Evolutionary conservation across 2,797 vertebrate genomes (phyloP).

Genomic region (Macropus fuliginosus): DNA sequence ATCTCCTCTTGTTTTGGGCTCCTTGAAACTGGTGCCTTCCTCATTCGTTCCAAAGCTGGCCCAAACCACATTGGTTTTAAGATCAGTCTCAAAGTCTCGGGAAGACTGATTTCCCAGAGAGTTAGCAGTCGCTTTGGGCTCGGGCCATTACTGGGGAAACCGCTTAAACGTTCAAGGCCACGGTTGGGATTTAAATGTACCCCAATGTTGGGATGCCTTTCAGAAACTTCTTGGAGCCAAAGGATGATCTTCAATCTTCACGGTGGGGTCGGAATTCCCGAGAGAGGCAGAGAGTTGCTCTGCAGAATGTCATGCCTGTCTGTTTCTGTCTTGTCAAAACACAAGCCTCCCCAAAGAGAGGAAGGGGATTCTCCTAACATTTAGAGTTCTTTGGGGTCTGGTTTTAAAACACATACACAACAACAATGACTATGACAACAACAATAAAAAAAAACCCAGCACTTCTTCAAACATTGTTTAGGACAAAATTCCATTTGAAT

Average conservation of each 20-base stretch:
- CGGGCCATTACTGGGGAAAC: background rate
- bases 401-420: background rate
- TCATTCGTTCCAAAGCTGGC: background rate
- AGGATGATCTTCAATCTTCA: background rate
- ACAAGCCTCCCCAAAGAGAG: background rate
- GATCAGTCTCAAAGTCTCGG: background rate
- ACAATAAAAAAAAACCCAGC: background rate
- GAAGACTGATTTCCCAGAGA: background rate
- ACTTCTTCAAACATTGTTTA: background rate
- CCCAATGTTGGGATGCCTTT: fast-evolving
- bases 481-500: background rate
- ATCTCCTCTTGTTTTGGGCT: background rate
- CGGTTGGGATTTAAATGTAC: background rate
- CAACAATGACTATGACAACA: background rate
- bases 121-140: background rate
- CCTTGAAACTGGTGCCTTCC: too few species aligned
- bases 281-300: background rate
- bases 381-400: background rate
- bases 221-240: background rate
- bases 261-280: fast-evolving
- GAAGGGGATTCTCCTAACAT: background rate
- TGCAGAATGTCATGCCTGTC: background rate
- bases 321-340: background rate
- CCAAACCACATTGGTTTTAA: background rate
- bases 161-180: background rate